Percentiles rank a stretch among this genome's conserved stretches.
phyloP scores from a whole-genome alignment of 2,797 vertebrate genomes.

The Australoheros facetus region DNA sequence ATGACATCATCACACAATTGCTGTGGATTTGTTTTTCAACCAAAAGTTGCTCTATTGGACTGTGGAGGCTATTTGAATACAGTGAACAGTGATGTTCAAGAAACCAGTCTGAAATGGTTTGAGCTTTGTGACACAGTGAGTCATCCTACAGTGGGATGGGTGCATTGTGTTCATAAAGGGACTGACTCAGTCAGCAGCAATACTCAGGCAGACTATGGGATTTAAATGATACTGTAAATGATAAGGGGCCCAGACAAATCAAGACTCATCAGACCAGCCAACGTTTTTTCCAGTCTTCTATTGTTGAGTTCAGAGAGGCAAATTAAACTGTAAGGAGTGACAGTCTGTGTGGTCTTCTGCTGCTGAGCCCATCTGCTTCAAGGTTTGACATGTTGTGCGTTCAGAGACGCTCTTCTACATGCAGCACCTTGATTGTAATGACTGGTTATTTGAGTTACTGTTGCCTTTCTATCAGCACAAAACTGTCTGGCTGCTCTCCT shows the following conservation, averaged over 20 bases:
- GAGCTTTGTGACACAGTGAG: no score
- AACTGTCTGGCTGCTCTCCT: not conserved
- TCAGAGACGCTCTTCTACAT: not conserved
- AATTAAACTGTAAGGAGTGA: not conserved
- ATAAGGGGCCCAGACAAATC: not conserved
- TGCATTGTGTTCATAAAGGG: not conserved
- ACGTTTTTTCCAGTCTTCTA: not conserved
- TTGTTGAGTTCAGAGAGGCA: not conserved
- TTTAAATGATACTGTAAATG: not conserved
- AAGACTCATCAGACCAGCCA: not conserved
- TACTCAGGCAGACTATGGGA: not conserved
- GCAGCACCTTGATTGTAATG: not conserved
- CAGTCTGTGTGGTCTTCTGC: not conserved
- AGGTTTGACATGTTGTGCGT: not conserved
- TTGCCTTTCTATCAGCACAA: not conserved
- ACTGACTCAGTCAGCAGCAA: not conserved
- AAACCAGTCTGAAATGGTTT: no score
- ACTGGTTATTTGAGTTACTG: not conserved
- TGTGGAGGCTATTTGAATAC: not conserved
- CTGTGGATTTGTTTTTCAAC: not conserved
- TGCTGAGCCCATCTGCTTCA: not conserved
- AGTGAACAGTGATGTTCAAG: not conserved
- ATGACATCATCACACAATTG: not conserved
- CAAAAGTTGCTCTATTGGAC: not conserved
- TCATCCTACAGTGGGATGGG: not conserved